Evolutionary conservation across 2,797 vertebrate genomes (phyloP), one percentile per base, ranked within the genome.

Genomic region (Parauchenoglanis punctatus): DNA sequence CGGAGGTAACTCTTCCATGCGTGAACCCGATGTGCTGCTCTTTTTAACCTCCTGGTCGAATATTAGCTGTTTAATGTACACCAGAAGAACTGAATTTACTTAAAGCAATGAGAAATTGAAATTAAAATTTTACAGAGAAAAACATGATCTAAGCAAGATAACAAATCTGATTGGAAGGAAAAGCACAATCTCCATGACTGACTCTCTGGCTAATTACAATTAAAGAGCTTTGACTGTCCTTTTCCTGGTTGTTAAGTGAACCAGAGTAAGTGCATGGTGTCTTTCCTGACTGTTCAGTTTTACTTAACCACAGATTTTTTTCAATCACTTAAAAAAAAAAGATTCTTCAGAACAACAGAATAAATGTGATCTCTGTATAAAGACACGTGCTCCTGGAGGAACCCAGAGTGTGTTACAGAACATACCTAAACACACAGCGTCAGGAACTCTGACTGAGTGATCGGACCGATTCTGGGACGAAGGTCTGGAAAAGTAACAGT

Each of bases 1-100:
- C 10, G 98, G 98, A 98, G 98, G 98, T 99, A 97, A 65, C 2
- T 2, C 88, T 88, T 49, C 52, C 77, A 31, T 7, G 2, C 17
- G 12, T 61, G 78, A n/a, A 61, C 5, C 11, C 58, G 1, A 20
- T 44, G 23, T 63, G 58, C 78, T 81, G 78, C 23, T 46, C 28
- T 68, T 49, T 15, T 1, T 2, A 17, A 85, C 40, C 17, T 67
- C 35, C 35, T 46, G 35, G 23, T 61, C 4, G 20, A 44, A 13
- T 25, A 15, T 81, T 44, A 81, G 56, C 56, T 61, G 31, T 40
- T 40, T 59, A 20, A 44, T 81, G 61, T 44, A n/a, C 58, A 63
- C n/a, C 35, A 17, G 3, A 63, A 63, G 6, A 44, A 61, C 58
- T 25, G 31, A 61, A 81, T 61, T 11, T 80, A 59, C 54, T 80